Percentiles rank a stretch among this genome's conserved stretches.
These are phyloP conservation scores for Aleadryas rufinucha DNA, from an alignment of 2,113 vertebrate genomes.

Conservation along the genomic window DNA sequence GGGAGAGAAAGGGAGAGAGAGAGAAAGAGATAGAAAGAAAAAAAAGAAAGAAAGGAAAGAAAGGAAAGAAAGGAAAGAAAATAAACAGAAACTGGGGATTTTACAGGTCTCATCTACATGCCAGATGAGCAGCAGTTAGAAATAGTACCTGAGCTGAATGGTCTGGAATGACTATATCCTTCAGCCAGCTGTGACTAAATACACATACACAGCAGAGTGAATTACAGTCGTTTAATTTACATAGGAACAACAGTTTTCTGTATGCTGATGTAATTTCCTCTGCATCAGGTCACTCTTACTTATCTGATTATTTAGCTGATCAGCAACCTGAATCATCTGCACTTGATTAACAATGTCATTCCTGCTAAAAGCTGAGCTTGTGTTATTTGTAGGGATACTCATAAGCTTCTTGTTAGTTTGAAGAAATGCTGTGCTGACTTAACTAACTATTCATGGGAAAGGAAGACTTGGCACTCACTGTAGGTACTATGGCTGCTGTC, in stretches of 20 bases:
- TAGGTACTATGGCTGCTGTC: neutral
- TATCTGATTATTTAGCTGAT: neutral
- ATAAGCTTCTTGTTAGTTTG: neutral
- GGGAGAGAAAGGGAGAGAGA: neutral
- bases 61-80: accelerated
- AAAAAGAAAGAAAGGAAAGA: neutral
- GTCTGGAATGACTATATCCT: neutral
- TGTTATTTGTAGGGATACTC: neutral
- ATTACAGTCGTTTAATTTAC: neutral
- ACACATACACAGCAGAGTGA: neutral
- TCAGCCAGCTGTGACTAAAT: neutral
- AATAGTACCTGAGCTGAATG: neutral
- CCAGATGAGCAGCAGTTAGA: neutral
- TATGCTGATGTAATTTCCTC: neutral
- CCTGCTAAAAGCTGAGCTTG: neutral
- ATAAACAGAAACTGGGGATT: neutral
- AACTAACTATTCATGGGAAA: neutral
- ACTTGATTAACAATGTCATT: neutral
- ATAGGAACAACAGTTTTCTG: neutral
- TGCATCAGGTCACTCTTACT: conserved; percentile 1
- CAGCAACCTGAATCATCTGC: neutral
- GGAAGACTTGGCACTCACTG: neutral
- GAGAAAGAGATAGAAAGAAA: too few species aligned
- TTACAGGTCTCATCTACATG: neutral
- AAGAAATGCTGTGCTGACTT: neutral